Evolutionary conservation across 2,888 invertebrate genomes (phyloP).

Genomic region (Drosophila nr. medialis): DNA sequence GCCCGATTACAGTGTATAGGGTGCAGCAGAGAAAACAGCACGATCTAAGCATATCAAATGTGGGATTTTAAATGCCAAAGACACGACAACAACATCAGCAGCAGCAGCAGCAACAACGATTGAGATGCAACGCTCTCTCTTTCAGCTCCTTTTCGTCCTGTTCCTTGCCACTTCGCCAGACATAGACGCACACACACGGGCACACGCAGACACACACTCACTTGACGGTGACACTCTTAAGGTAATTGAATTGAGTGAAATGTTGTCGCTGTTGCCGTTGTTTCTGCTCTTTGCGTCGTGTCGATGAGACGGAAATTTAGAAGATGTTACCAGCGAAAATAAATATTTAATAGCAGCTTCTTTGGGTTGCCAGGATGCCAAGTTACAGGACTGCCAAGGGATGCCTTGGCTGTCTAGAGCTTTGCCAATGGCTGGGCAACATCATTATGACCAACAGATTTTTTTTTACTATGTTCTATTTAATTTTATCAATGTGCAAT

Average conservation of each 20-base stretch:
- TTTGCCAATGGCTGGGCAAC: slow-evolving; percentile 36
- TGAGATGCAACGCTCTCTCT: slow-evolving; percentile 20
- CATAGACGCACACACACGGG: slow-evolving; percentile 52
- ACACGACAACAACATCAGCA: slow-evolving; percentile 45
- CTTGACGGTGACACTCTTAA: slow-evolving; percentile 81
- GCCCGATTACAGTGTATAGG: slow-evolving; percentile 29
- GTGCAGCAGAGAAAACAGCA: slow-evolving; percentile 2
- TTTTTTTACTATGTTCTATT: slow-evolving; percentile 71
- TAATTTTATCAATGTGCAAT: slow-evolving; percentile 69
- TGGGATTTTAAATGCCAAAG: slow-evolving; percentile 79
- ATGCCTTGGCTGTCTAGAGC: slow-evolving; percentile 1
- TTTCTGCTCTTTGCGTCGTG: slow-evolving; percentile 45
- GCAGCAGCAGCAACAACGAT: slow-evolving; percentile 42
- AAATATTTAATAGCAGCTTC: slow-evolving; percentile 73
- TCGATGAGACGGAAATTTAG: slow-evolving; percentile 74
- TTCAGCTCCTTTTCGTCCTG: slow-evolving; percentile 16
- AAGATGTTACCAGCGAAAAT: slow-evolving; percentile 46
- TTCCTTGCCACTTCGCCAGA: slow-evolving; percentile 41
- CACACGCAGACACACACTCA: slow-evolving; percentile 38
- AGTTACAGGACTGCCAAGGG: neutral
- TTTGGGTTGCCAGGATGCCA: slow-evolving; percentile 42
- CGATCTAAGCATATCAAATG: slow-evolving; percentile 78
- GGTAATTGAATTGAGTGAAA: slow-evolving; percentile 83
- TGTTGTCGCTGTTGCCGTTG: slow-evolving; percentile 57
- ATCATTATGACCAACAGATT: slow-evolving; percentile 75